Percentiles rank a stretch among this genome's conserved stretches.
These are phyloP conservation scores for Ophiothrix spiculata DNA, from an alignment of 35 echinoderm and acorn worm species.

Conservation along the genomic window DNA sequence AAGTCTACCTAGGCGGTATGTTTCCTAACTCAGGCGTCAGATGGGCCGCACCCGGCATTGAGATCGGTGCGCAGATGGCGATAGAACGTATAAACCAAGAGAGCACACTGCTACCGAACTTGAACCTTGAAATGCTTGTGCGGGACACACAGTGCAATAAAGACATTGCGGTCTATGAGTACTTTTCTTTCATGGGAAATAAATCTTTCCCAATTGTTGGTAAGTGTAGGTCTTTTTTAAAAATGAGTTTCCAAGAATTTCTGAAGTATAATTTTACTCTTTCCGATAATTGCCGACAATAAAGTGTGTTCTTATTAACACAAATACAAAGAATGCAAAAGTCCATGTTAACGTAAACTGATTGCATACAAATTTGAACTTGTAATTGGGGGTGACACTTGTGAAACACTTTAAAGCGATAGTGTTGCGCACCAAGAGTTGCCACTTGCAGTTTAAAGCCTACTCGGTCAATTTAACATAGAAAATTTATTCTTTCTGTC, in stretches of 20 bases:
- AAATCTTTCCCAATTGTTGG: conserved; percentile 20
- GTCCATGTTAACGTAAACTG: too few relatives aligned
- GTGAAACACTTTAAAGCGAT: too few relatives aligned
- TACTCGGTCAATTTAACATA: too few relatives aligned
- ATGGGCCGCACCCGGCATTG: conserved; percentile 1
- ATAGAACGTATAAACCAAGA: conserved; percentile 13
- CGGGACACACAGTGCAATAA: conserved; percentile 14
- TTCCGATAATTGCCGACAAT: too few relatives aligned
- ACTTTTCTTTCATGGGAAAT: neutral
- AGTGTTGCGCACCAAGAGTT: too few relatives aligned
- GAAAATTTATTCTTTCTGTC: too few relatives aligned
- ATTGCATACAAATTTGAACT: too few relatives aligned
- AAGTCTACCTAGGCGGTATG: conserved; percentile 28
- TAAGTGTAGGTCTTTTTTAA: neutral
- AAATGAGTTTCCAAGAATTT: neutral
- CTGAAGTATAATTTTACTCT: too few relatives aligned
- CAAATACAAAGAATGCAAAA: too few relatives aligned
- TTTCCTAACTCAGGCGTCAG: neutral
- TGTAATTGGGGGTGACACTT: too few relatives aligned
- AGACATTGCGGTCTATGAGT: conserved; percentile 5
- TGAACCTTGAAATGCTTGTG: conserved; percentile 8
- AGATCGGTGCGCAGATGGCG: conserved; percentile 28
- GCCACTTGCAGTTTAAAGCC: too few relatives aligned
- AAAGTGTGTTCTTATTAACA: too few relatives aligned
- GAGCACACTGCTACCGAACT: neutral